These are phyloP conservation scores for Tragulus kanchil DNA, from an alignment of 2,113 vertebrate genomes.

Conservation along the genomic window DNA sequence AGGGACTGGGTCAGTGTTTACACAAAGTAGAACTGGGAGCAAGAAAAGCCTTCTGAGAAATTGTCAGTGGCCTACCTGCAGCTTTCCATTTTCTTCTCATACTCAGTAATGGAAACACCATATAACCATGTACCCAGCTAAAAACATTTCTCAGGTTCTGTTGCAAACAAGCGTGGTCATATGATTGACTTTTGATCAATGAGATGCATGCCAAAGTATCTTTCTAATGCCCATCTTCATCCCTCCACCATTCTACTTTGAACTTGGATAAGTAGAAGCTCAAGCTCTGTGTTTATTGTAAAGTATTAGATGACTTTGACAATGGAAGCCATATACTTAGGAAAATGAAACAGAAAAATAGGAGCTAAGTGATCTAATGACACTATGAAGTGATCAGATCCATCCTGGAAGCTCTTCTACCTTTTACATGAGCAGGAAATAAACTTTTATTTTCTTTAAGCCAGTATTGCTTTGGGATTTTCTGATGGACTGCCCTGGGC, in stretches of 20 bases:
- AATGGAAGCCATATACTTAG: neutral
- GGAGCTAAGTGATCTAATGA: neutral
- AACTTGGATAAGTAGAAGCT: neutral
- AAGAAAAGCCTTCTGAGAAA: neutral
- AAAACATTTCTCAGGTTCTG: conserved; percentile 1
- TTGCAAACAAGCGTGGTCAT: neutral
- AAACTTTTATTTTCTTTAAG: conserved; percentile 3
- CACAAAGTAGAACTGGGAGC: neutral
- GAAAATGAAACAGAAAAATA: neutral
- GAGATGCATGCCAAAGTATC: neutral
- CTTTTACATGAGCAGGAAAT: neutral
- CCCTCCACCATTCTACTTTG: neutral
- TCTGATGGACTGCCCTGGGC: neutral
- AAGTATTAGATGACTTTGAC: neutral
- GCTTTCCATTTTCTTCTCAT: neutral
- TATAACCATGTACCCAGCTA: neutral
- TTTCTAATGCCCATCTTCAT: neutral
- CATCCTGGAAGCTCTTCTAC: neutral
- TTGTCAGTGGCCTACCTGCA: neutral
- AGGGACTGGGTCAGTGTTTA: neutral
- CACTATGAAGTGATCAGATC: neutral
- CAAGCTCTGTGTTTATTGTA: neutral
- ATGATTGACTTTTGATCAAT: neutral
- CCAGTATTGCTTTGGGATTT: neutral
- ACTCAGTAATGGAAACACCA: neutral